Evolutionary conservation across 1,140 invertebrate genomes (phyloP), one percentile per base, ranked within the genome.

Genomic region (Reticulitermes speratus): DNA sequence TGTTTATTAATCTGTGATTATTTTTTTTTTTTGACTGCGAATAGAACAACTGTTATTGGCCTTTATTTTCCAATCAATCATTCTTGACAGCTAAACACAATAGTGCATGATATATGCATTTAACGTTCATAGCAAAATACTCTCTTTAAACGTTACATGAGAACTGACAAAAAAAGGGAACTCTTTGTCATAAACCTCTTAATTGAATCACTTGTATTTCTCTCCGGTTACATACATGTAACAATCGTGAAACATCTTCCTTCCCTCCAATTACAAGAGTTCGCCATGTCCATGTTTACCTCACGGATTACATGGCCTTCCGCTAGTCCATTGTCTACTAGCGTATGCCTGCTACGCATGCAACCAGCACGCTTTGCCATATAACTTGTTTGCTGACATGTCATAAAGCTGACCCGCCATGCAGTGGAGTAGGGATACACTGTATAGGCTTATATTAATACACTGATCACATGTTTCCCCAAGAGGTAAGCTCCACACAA

Each of bases 311-410:
- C 65, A 75, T 25, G 7, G 65, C 65, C 19, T 75, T 75, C 65
- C 9, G 65, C 9, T 25, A 75, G 65, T 30, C 25, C 65, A 75
- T 75, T 75, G 65, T 75, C 55, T 30, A 30, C 8, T 2, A 30
- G 65, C 65, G n/a, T 30, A 75, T 30, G 14, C 52, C 19, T 55
- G 52, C 52, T 48, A 48, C 11, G 48, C 48, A 48, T 48, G 59
- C 59, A 65, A 65, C 59, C 59, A 65, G 59, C 65, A 30, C 65
- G 65, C 25, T 75, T 30, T 75, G 7, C n/a, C n/a, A 25, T n/a
- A 75, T 75, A 75, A 65, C 25, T 75, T 75, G 65, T 75, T 75
- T 75, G 65, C 65, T 75, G 11, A 75, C 65, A 75, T 75, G 65
- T 75, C 65, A 75, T 75, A 30, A 75, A 25, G n/a, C 25, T 75